Base-by-base conservation (phyloP, 1,140 invertebrate species). In the Formica exsecta region DNA sequence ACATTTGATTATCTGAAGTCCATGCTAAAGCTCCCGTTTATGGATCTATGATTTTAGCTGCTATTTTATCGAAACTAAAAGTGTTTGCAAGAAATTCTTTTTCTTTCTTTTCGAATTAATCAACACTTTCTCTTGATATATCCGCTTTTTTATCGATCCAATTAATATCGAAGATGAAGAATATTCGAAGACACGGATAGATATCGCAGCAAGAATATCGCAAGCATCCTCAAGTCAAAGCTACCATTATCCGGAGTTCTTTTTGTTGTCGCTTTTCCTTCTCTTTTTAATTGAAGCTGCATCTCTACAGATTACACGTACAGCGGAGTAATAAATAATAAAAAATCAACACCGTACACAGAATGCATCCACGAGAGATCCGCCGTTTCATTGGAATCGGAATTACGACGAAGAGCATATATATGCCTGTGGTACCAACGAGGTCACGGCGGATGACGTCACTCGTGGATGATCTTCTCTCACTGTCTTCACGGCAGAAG, bases 21-120 rank as follows among this genome's bases (percentile, higher is more conserved):
- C 97, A 97, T 96, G 96, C 97, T 7, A 96, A 97, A 92, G 96
- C 96, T 89, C 96, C 96, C 29, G 92, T 97, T 92, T 95, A 95
- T 41, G 96, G 96, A 0, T 97, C 96, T 68, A 97, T 97, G 94
- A 96, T 97, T 96, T 96, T 97, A 93, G 96, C 96, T 51, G 96
- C 95, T 0, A 94, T 97, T 94, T 95, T 97, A 92, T 93, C 97
- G 93, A 97, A 97, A 93, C 9, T 11, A 51, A 51, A 51, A 6
- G 3, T 51, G 3, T 48, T 16, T 48, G 16, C 16, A 4, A 29
- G 41, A 16, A 25, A 8, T 29, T 51, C 6, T 70, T 70, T 19
- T 16, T 29, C 41, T 68, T 25, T 25, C 0, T 48, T 19, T 29
- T 6, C 38, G 38, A 41, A 8, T 0, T 41, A 41, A 3, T 57